Conservation (phyloP, 1,140 invertebrate species). For the Cydia amplana region DNA sequence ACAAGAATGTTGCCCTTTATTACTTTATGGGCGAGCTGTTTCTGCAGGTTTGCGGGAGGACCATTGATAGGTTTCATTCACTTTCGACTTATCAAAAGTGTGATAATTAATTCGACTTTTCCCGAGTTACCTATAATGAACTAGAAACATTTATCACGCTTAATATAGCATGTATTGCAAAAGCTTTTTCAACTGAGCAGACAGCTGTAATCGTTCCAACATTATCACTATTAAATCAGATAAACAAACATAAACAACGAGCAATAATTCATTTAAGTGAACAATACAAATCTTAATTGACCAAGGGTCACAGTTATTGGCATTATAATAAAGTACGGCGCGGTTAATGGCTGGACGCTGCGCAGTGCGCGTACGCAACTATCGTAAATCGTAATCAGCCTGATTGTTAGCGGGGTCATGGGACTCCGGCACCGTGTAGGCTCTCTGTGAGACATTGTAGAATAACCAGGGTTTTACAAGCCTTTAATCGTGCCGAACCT, state of each 20-base stretch:
- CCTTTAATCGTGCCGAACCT: neutral
- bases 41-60: neutral
- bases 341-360: slow-evolving; percentile 12
- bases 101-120: neutral
- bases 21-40: neutral
- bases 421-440: neutral
- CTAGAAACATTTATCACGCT: neutral
- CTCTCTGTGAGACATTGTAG: neutral
- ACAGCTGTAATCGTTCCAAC: neutral
- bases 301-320: slow-evolving; percentile 28
- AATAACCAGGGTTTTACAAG: neutral
- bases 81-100: slow-evolving; percentile 9
- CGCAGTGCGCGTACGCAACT: slow-evolving; percentile 8
- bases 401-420: slow-evolving; percentile 29
- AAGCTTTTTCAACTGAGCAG: neutral
- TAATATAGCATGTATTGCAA: slow-evolving; percentile 2
- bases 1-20: slow-evolving; percentile 16
- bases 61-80: slow-evolving; percentile 19
- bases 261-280: slow-evolving; percentile 29
- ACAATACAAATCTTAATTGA: slow-evolving; percentile 32
- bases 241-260: slow-evolving; percentile 23
- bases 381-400: slow-evolving; percentile 31
- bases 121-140: neutral
- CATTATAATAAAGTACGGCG: slow-evolving; percentile 20
- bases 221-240: slow-evolving; percentile 10